Evolutionary conservation across 2,797 vertebrate species (phyloP).

Genomic region (Poeciliopsis gracilis): DNA sequence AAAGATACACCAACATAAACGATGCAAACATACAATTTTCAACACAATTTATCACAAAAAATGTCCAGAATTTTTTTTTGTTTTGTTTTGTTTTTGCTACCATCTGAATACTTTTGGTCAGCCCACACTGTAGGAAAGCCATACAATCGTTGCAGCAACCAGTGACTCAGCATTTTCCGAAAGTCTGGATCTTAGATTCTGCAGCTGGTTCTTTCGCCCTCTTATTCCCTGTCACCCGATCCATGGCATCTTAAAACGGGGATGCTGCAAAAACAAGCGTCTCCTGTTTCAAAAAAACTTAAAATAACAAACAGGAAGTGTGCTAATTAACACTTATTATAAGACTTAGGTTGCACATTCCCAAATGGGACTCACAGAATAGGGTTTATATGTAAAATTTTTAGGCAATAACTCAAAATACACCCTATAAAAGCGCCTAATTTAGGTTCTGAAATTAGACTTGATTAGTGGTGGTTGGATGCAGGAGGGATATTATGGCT

Average conservation of each 20-base stretch:
- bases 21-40: background rate
- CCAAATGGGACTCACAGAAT: background rate
- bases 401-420: background rate
- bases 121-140: background rate
- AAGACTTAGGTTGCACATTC: background rate
- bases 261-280: background rate
- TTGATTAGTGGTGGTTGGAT: background rate
- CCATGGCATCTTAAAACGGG: background rate
- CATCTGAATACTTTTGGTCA: background rate
- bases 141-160: background rate
- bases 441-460: background rate
- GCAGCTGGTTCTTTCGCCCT: background rate
- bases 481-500: background rate
- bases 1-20: background rate
- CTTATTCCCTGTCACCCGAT: background rate
- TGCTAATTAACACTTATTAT: background rate
- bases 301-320: background rate
- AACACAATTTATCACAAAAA: background rate
- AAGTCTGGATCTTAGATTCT: background rate
- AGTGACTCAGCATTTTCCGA: background rate
- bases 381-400: background rate
- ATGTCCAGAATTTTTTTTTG: background rate
- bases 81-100: background rate
- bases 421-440: background rate
- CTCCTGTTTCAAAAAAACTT: background rate